Percentiles rank a stretch among this genome's conserved stretches.
Evolutionary conservation across 2,888 invertebrate genomes (phyloP).

Genomic region (Heliconius aoede): DNA sequence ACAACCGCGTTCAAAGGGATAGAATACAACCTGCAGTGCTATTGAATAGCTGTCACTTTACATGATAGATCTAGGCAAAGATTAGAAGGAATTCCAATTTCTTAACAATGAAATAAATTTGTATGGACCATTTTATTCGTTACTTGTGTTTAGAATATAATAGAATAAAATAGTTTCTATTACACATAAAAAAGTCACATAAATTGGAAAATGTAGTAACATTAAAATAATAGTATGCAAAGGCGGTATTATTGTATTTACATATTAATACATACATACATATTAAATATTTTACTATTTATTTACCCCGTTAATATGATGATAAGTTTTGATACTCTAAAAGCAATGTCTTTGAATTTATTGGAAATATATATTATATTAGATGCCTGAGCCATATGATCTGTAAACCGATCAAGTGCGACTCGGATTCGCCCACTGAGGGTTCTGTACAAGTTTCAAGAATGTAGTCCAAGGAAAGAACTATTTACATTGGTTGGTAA

Average conservation of each 20-base stretch:
- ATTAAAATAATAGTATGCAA: no score
- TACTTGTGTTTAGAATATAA: not conserved
- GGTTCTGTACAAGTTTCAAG: not conserved
- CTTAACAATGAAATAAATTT: slow-evolving; percentile 9
- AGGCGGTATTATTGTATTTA: no score
- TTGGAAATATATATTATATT: not conserved
- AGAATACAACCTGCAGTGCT: slow-evolving; percentile 6
- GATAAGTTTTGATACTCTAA: no score
- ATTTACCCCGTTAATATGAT: not conserved
- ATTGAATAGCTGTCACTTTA: slow-evolving; percentile 11
- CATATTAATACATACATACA: no score
- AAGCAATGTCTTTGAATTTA: not conserved
- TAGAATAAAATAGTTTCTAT: not conserved
- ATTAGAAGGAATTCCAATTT: slow-evolving; percentile 17
- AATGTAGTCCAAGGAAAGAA: not conserved
- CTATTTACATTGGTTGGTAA: not conserved
- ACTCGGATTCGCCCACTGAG: no score
- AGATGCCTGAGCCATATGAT: not conserved
- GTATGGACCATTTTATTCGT: not conserved
- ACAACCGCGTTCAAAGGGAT: slow-evolving; percentile 12
- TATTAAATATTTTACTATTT: not conserved
- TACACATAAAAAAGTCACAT: not conserved
- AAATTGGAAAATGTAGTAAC: no score
- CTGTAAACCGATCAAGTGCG: not conserved
- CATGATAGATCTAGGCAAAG: slow-evolving; percentile 9